Evolutionary conservation across 2,797 vertebrate genomes (phyloP).

Genomic region (Pseudochirops cupreus): DNA sequence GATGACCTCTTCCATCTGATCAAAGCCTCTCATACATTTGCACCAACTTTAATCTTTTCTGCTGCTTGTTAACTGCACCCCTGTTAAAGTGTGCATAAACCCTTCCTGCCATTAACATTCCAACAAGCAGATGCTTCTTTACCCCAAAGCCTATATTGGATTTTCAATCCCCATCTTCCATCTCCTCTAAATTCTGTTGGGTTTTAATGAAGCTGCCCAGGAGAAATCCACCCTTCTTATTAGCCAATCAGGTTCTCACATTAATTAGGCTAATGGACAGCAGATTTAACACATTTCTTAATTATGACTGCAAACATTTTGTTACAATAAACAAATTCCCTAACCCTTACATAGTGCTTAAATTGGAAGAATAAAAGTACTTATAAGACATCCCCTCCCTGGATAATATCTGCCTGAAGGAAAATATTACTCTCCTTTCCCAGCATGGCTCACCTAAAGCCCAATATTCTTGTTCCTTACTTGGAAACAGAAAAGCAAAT

Average conservation of each 20-base stretch:
- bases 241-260: not conserved
- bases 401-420: conserved; percentile 11
- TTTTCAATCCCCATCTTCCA: conserved; percentile 22
- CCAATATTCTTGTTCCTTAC: not conserved
- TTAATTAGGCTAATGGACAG: conserved; percentile 10
- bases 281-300: conserved; percentile 34
- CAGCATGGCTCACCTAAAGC: not conserved
- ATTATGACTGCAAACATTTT: not conserved
- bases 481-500: not conserved
- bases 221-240: conserved; percentile 2
- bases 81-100: conserved; percentile 32
- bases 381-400: not conserved
- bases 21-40: not conserved
- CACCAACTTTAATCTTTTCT: conserved; percentile 41
- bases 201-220: not conserved
- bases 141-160: conserved; percentile 20
- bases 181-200: conserved; percentile 18
- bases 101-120: not conserved
- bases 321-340: not conserved
- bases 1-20: not conserved
- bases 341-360: not conserved
- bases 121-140: conserved; percentile 27
- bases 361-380: conserved; percentile 37
- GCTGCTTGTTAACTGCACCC: conserved; percentile 9
- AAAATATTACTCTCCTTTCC: not conserved